Evolutionary conservation across 1,140 invertebrate species (phyloP), one percentile per base, ranked within the genome.

Genomic region (Euura saliciscinereae): DNA sequence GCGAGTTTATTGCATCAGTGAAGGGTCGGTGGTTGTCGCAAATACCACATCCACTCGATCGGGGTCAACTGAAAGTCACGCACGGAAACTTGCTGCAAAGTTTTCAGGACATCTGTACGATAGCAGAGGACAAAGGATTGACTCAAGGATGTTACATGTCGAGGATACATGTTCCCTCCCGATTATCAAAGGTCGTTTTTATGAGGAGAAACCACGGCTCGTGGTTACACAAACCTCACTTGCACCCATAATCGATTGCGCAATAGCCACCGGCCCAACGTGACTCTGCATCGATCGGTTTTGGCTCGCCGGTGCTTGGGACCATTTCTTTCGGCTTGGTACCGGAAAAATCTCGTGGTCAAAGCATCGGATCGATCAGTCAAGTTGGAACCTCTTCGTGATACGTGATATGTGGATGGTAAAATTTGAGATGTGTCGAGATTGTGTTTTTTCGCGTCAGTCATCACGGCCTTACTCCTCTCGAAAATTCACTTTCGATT

Each of bases 21-120:
- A 59, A 59, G 28, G 68, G 68, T 69, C 68, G 43, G 28, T 69
- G 43, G 43, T 45, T 67, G 11, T 28, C 3, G 6, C 51, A 59
- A 59, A n/a, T 6, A 6, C 51, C 51, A 59, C 3, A 59, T 59
- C 13, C 51, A 59, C 66, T 69, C 43, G 44, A 69, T 69, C 45
- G 68, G 68, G 68, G 68, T 69, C 68, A 69, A 69, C 68, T 44
- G 68, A 69, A 69, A 69, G 68, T 69, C 6, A 59, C 6, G 51
- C 51, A 6, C 51, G 51, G 3, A 59, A 59, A 59, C 51, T 28
- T 28, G 28, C 28, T 28, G 28, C 28, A 28, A 28, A 28, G 28
- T 28, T 28, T 28, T 28, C 28, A 28, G 28, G 28, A 28, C 28
- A 28, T 28, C 28, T 28, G 28, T 28, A 28, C 28, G 28, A 28